Percentiles rank a stretch among this genome's conserved stretches.
These are phyloP conservation scores for Bombus confusus DNA, from an alignment of 1,140 invertebrate genomes.

Conservation along the genomic window DNA sequence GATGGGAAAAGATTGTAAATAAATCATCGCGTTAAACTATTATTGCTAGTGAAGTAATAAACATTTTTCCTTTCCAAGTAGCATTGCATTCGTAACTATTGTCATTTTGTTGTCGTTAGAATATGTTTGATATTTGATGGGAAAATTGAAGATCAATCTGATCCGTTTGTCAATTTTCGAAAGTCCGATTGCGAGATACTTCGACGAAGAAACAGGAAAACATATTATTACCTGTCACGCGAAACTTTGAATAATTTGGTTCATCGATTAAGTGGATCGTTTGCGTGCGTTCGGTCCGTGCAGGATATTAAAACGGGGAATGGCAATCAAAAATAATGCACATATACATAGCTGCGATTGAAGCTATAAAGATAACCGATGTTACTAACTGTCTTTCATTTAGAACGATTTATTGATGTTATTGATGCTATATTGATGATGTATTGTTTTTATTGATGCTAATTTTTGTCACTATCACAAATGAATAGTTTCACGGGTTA, in stretches of 20 bases:
- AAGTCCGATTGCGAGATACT: background rate
- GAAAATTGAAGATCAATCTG: background rate
- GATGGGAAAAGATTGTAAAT: background rate
- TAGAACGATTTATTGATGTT: background rate
- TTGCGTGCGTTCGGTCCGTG: background rate
- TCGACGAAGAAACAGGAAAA: background rate
- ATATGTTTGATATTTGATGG: background rate
- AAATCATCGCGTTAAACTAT: background rate
- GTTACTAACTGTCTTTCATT: background rate
- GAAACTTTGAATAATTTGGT: constrained; percentile 28
- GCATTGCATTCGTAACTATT: background rate
- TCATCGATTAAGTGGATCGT: background rate
- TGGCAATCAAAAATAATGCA: background rate
- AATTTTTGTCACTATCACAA: background rate
- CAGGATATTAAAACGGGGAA: background rate
- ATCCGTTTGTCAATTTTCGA: constrained; percentile 8
- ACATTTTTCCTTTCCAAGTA: background rate
- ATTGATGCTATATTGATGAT: background rate
- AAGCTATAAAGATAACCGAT: background rate
- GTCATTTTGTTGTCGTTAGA: background rate
- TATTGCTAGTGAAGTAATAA: no score
- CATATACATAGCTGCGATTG: background rate
- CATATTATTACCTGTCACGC: constrained; percentile 26
- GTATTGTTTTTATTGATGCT: background rate
- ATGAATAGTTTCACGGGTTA: background rate